phyloP scores from a whole-genome alignment of 2,888 invertebrate species.

The Drosophila phalerata region DNA sequence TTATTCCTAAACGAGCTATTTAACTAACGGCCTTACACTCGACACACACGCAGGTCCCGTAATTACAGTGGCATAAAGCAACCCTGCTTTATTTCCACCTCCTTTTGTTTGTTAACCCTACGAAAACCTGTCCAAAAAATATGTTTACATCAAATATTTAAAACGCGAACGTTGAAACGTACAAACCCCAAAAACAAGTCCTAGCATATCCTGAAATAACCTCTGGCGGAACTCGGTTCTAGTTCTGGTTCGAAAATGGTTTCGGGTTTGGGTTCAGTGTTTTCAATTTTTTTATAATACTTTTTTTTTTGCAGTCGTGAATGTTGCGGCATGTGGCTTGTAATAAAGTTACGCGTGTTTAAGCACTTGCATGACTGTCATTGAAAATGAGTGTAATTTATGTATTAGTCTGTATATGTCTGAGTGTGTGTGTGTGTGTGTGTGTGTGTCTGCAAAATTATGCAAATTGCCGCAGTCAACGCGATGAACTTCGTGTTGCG shows the following conservation, averaged over 20 bases:
- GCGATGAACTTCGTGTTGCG: constrained; percentile 72
- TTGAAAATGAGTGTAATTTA: constrained; percentile 78
- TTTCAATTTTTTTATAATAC: background rate
- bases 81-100: background rate
- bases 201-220: constrained; percentile 41
- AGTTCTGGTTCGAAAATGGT: constrained; percentile 4
- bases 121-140: constrained; percentile 50
- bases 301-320: constrained; percentile 4
- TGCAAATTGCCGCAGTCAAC: constrained; percentile 80
- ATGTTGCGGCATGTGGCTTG: constrained; percentile 56
- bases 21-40: constrained; percentile 66
- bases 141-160: constrained; percentile 77
- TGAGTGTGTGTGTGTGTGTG: constrained; percentile 42
- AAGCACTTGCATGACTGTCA: constrained; percentile 67
- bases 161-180: constrained; percentile 49
- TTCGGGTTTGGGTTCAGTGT: constrained; percentile 9
- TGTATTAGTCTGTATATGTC: constrained; percentile 67
- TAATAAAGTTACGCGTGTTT: constrained; percentile 74
- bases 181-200: constrained; percentile 16
- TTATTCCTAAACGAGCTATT: constrained; percentile 79
- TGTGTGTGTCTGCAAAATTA: constrained; percentile 59
- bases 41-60: constrained; percentile 38
- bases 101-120: background rate
- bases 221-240: constrained; percentile 1
- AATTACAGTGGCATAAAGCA: constrained; percentile 52